These are phyloP conservation scores for Dasyornis broadbenti DNA, from an alignment of 2,113 vertebrate genomes.

Conservation along the genomic window DNA sequence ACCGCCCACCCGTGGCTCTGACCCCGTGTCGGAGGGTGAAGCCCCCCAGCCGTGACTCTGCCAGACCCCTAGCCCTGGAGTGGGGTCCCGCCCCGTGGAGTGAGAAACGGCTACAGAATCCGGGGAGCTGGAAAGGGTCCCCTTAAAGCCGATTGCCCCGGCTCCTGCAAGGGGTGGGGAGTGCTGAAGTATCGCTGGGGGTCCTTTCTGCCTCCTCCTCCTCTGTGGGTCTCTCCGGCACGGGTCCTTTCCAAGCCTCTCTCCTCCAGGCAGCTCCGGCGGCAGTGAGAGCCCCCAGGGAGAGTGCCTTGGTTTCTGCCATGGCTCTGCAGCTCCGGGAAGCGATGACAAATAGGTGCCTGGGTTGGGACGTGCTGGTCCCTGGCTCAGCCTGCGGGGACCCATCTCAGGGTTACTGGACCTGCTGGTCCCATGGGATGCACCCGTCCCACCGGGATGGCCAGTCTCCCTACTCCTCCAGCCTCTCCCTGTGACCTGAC, in stretches of 20 bases:
- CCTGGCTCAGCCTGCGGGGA: neutral
- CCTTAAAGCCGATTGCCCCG: neutral
- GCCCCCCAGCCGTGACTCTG: neutral
- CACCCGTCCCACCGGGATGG: rapidly evolving
- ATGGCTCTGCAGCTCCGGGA: neutral
- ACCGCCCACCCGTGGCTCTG: neutral
- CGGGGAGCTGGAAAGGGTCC: neutral
- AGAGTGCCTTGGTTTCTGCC: neutral
- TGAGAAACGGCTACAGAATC: neutral
- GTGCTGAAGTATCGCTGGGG: neutral
- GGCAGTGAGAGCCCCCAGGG: neutral
- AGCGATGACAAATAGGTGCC: rapidly evolving
- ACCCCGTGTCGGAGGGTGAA: neutral
- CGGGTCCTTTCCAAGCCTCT: neutral
- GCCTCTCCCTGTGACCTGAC: neutral
- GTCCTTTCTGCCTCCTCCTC: neutral
- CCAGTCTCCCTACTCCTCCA: neutral
- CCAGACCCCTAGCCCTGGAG: neutral
- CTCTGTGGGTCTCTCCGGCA: neutral
- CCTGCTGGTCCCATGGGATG: neutral
- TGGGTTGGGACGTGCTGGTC: rapidly evolving
- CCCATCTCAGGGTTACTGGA: neutral
- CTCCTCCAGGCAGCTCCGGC: neutral
- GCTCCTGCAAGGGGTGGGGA: neutral
- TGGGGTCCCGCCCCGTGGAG: neutral